Percentiles rank a stretch among this genome's conserved stretches.
Evolutionary conservation across 2,888 invertebrate species (phyloP).

Genomic region (Drosophila sordidapex): DNA sequence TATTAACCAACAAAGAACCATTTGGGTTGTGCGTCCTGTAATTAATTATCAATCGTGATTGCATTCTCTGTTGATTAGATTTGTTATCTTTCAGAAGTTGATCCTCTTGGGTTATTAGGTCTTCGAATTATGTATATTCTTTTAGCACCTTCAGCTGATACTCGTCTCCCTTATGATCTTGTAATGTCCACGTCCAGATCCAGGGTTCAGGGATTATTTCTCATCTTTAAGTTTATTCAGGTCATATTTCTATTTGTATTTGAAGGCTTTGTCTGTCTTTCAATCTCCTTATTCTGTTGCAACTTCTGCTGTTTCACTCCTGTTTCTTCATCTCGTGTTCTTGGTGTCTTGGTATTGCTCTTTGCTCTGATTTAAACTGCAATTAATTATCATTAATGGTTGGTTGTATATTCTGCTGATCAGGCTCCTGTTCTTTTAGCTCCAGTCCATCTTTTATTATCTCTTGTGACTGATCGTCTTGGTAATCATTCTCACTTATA

Average conservation of each 20-base stretch:
- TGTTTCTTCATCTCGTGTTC: neutral
- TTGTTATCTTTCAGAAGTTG: neutral
- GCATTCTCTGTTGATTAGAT: neutral
- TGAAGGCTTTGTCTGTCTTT: neutral
- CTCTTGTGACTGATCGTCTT: constrained; percentile 1
- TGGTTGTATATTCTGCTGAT: neutral
- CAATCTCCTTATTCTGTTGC: neutral
- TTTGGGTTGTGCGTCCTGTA: neutral
- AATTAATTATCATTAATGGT: neutral
- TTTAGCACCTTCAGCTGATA: neutral
- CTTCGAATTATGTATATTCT: neutral
- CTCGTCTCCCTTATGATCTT: neutral
- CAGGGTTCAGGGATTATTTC: neutral
- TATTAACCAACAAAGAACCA: neutral
- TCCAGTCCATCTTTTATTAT: neutral
- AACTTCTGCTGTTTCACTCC: neutral
- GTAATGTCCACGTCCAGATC: too few relatives aligned
- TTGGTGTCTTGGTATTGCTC: neutral
- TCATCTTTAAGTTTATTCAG: neutral
- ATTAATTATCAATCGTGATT: neutral
- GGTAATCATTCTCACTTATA: neutral
- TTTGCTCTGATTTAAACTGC: neutral
- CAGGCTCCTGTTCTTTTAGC: neutral
- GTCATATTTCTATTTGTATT: neutral
- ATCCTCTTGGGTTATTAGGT: neutral